Evolutionary conservation across 2,113 vertebrate genomes (phyloP), one percentile per base, ranked within the genome.

Genomic region (Brachypteracias leptosomus): DNA sequence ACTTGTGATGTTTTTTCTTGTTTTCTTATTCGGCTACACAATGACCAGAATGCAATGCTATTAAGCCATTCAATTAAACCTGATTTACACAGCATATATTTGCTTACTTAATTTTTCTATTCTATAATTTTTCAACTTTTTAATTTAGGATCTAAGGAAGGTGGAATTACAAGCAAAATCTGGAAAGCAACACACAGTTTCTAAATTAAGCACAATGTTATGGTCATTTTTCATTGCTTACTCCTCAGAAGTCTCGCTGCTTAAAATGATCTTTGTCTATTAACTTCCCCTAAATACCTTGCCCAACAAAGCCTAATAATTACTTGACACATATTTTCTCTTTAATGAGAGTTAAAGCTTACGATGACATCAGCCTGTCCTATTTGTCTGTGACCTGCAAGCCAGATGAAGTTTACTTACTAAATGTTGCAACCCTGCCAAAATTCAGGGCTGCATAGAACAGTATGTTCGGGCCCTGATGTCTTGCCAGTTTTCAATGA

Each of bases 401-500:
- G 77, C 66, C 90, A 88, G 85, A 94, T 62, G 70, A 89, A 94
- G 55, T 96, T 90, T 72, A 93, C 92, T 87, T 89, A 81, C 93
- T 95, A 82, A 93, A 91, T 26, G 7, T 5, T 88, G 79, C 74
- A 75, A 74, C 71, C 57, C 90, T 92, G 94, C 97, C 85, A 91
- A 79, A 90, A 79, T 89, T 47, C 59, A 88, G 66, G n/a, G 71
- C 83, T 77, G 70, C 79, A 86, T 3, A 88, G 93, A 94, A 97
- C 92, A 94, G 62, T 94, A 96, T 93, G 89, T 96, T 81, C 79
- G 2, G 17, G 89, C 89, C 65, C 62, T 84, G 61, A 77, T 24
- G 52, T 42, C 63, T 94, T 91, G 92, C 88, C 95, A 90, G 92
- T 71, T 96, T 94, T 95, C 91, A 93, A 83, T 77, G 67, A 94